A percentile compares a stretch with the other conserved stretches of the same genome.
phyloP scores from a whole-genome alignment of 2,888 invertebrate species.

The Pollenia angustigena region DNA sequence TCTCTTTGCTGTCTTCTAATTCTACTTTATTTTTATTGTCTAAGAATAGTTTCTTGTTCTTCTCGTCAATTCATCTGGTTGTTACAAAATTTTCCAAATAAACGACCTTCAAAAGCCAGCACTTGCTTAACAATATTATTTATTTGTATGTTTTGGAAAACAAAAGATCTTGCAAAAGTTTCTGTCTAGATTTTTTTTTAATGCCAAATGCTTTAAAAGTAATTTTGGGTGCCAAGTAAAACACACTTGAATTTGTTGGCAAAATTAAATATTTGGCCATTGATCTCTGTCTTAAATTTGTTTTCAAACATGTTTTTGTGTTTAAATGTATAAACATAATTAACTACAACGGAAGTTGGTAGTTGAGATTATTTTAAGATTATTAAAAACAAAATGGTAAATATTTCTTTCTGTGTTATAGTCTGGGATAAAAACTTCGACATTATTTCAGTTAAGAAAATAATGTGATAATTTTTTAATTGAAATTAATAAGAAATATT shows the following conservation, averaged over 20 bases:
- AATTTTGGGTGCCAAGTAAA: conserved; percentile 56
- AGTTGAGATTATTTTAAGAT: conserved; percentile 49
- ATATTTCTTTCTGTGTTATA: conserved; percentile 8
- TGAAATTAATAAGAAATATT: too few relatives aligned
- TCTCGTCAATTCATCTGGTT: conserved; percentile 43
- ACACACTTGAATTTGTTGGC: conserved; percentile 25
- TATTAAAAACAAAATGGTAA: conserved; percentile 8
- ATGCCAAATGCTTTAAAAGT: conserved; percentile 14
- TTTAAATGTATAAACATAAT: background rate
- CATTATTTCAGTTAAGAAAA: conserved; percentile 8
- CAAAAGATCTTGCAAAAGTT: conserved; percentile 47
- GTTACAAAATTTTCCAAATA: conserved; percentile 60
- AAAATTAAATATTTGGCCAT: conserved; percentile 38
- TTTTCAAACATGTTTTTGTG: conserved; percentile 17
- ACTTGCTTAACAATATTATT: conserved; percentile 50
- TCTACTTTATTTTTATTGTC: conserved; percentile 38
- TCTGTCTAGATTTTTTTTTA: conserved; percentile 1
- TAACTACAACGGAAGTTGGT: conserved; percentile 65
- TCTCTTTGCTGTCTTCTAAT: background rate
- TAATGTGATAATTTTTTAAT: background rate
- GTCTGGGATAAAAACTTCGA: conserved; percentile 8
- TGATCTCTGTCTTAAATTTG: conserved; percentile 30
- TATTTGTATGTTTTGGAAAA: conserved; percentile 18
- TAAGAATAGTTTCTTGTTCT: conserved; percentile 12
- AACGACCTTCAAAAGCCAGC: conserved; percentile 68